Conservation (phyloP, 2,113 vertebrate species). For the Elephas maximus region DNA sequence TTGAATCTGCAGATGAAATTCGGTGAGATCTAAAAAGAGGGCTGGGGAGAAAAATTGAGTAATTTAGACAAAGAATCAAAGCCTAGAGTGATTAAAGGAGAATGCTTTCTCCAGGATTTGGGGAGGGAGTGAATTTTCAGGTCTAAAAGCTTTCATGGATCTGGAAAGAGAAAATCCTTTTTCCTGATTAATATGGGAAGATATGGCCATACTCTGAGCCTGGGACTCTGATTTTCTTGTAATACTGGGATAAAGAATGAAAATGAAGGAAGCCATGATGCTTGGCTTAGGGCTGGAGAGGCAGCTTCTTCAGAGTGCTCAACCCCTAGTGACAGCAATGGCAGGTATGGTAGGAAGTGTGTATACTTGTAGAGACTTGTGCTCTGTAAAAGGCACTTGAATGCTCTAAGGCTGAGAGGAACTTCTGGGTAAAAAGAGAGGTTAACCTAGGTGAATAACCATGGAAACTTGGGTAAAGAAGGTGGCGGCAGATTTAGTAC, state of each 20-base stretch:
- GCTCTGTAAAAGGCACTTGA: not conserved
- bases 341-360: not conserved
- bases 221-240: not conserved
- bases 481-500: not conserved
- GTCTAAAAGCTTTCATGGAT: not conserved
- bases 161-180: not conserved
- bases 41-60: not conserved
- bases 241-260: not conserved
- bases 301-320: not conserved
- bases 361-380: not conserved
- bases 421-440: not conserved
- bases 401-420: not conserved
- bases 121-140: not conserved
- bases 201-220: not conserved
- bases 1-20: not conserved
- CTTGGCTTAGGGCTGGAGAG: not conserved
- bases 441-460: not conserved
- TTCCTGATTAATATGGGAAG: not conserved
- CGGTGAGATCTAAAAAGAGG: not conserved
- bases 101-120: not conserved
- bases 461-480: not conserved
- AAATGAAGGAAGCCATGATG: not conserved
- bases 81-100: not conserved
- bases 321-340: not conserved
- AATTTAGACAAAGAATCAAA: not conserved